A percentile compares a stretch with the other conserved stretches of the same genome.
phyloP scores from a whole-genome alignment of 2,113 vertebrate genomes.

The Triplophysa dalaica region DNA sequence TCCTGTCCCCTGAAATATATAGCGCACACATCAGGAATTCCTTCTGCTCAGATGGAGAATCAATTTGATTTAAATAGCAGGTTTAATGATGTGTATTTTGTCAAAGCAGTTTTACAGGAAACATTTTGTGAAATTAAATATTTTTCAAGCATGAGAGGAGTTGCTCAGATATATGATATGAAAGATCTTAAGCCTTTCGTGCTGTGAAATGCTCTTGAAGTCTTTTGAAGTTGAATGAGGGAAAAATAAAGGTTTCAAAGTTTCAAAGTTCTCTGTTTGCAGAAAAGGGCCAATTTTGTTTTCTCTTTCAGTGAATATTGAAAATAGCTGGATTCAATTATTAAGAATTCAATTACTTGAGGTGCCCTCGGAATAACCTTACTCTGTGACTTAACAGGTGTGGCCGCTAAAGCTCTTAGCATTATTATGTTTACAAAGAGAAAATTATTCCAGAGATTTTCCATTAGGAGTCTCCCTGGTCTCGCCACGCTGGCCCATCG shows the following conservation, averaged over 20 bases:
- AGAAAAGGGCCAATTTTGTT: not conserved
- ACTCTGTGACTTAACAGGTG: conserved; percentile 33
- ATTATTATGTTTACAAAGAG: conserved; percentile 23
- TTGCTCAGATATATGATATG: conserved; percentile 16
- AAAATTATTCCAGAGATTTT: conserved; percentile 30
- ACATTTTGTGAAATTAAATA: too few species aligned
- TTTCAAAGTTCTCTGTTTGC: not conserved
- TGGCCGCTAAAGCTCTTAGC: conserved; percentile 29
- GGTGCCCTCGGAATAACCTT: not conserved
- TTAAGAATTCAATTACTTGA: conserved; percentile 44
- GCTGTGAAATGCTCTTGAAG: conserved; percentile 16
- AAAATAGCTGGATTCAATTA: conserved; percentile 38
- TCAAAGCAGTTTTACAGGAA: not conserved
- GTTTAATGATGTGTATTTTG: too few species aligned
- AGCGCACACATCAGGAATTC: conserved; percentile 6
- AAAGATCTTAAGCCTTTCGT: not conserved
- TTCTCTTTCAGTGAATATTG: conserved; percentile 15
- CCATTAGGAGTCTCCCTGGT: conserved; percentile 13
- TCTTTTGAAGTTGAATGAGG: conserved; percentile 12
- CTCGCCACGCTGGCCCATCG: conserved; percentile 5
- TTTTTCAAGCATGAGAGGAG: not conserved
- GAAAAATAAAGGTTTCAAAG: not conserved
- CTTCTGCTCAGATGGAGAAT: not conserved
- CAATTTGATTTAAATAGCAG: not conserved
- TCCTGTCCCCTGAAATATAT: not conserved